Percentiles rank a stretch among this genome's conserved stretches.
phyloP scores from a whole-genome alignment of 2,113 vertebrate species.

The Pelobates fuscus region DNA sequence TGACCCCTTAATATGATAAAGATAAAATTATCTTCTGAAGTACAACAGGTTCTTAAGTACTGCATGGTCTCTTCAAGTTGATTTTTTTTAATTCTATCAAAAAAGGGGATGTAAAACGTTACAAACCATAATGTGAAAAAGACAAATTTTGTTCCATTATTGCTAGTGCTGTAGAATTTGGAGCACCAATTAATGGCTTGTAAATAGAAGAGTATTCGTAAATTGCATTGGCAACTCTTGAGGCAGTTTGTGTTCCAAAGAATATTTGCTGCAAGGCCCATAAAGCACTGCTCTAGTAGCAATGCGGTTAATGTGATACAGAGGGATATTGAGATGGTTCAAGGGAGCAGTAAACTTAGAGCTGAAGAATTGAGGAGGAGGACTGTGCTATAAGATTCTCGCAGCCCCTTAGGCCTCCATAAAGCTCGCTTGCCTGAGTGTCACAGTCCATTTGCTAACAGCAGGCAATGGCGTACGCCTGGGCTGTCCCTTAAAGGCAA shows the following conservation, averaged over 20 bases:
- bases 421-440: constrained; percentile 34
- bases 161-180: background rate
- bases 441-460: constrained; percentile 44
- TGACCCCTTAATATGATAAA: no score
- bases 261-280: constrained; percentile 5
- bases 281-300: constrained; percentile 31
- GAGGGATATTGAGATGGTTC: constrained; percentile 25
- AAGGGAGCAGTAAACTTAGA: constrained; percentile 37
- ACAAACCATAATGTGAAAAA: no score
- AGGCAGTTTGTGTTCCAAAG: background rate
- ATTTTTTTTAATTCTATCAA: no score
- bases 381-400: constrained; percentile 30
- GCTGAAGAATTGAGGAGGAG: constrained; percentile 34
- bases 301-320: constrained; percentile 33
- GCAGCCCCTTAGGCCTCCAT: constrained; percentile 41
- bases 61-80: no score
- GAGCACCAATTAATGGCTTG: background rate
- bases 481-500: constrained; percentile 38
- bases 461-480: constrained; percentile 28
- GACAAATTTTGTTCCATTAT: no score
- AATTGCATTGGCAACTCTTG: constrained; percentile 15
- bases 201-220: constrained; percentile 24
- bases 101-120: no score
- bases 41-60: no score
- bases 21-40: no score